Evolutionary conservation across 2,888 invertebrate genomes (phyloP).

Genomic region (Leptogaster cylindrica): DNA sequence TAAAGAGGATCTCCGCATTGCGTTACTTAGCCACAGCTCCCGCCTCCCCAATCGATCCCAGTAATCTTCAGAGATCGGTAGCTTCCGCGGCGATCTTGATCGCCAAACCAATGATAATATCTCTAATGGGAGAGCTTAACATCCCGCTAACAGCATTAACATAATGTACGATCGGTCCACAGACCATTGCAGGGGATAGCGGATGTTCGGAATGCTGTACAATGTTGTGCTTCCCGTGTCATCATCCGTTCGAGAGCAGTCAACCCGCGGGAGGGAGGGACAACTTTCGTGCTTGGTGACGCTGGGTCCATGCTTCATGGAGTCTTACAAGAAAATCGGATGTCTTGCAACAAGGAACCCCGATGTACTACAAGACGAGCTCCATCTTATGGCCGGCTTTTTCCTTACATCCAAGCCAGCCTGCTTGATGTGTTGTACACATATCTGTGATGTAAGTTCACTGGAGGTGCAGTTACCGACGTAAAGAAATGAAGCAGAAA

Average conservation of each 20-base stretch:
- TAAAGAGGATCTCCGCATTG: conserved; percentile 5
- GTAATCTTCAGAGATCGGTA: conserved; percentile 12
- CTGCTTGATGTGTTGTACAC: background rate
- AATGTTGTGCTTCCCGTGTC: too few species aligned
- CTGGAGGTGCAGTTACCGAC: background rate
- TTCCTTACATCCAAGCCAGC: conserved; percentile 3
- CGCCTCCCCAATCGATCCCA: conserved; percentile 27
- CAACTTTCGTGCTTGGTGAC: conserved; percentile 5
- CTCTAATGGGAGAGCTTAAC: conserved; percentile 43
- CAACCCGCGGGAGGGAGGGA: conserved; percentile 31
- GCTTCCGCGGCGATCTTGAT: conserved; percentile 40
- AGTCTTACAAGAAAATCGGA: conserved; percentile 44
- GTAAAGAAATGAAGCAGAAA: conserved; percentile 1
- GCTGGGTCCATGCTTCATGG: conserved; percentile 42
- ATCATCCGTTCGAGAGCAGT: conserved; percentile 33
- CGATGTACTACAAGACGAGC: conserved; percentile 26
- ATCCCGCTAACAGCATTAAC: conserved; percentile 37
- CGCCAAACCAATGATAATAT: conserved; percentile 39
- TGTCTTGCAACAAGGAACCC: conserved; percentile 41
- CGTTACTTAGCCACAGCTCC: conserved; percentile 35
- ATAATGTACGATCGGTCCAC: conserved; percentile 32
- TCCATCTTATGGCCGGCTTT: conserved; percentile 28
- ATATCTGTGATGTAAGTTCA: background rate
- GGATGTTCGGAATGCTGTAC: conserved; percentile 34
- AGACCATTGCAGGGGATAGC: conserved; percentile 8